A percentile compares a stretch with the other conserved stretches of the same genome.
Conservation (phyloP, 2,888 invertebrate species). For the Mimumesa dahlbomi region DNA sequence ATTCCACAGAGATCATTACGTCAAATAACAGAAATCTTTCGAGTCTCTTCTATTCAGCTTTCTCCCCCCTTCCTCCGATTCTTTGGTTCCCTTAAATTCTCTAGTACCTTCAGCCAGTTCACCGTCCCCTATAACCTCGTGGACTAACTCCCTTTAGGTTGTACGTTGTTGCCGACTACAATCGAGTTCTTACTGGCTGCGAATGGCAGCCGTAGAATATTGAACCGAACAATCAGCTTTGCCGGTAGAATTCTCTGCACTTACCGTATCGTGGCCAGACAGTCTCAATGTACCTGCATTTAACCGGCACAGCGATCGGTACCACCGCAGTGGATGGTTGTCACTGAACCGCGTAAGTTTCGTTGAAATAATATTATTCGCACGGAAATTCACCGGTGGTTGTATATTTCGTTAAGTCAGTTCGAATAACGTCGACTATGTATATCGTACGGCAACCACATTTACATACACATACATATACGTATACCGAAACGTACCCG, state of each 20-base stretch:
- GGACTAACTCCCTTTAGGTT: conserved; percentile 32
- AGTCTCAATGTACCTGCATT: conserved; percentile 42
- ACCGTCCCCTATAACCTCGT: conserved; percentile 18
- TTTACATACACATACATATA: too few relatives aligned
- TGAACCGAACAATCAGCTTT: conserved; percentile 48
- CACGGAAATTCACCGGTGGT: conserved; percentile 11
- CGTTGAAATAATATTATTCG: conserved; percentile 13
- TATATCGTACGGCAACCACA: too few relatives aligned
- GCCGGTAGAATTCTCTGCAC: conserved; percentile 47
- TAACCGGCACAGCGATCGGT: conserved; percentile 39
- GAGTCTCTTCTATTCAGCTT: conserved; percentile 40
- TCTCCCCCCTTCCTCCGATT: conserved; percentile 1
- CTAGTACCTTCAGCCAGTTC: conserved; percentile 18
- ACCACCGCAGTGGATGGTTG: not conserved
- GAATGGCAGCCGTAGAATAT: conserved; percentile 30
- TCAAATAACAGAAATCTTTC: conserved; percentile 71
- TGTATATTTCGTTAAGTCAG: not conserved
- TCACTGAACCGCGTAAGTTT: not conserved
- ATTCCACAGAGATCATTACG: conserved; percentile 72
- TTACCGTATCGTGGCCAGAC: conserved; percentile 41
- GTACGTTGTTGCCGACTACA: conserved; percentile 40
- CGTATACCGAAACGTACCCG: too few relatives aligned
- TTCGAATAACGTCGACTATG: not conserved
- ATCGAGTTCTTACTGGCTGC: conserved; percentile 28
- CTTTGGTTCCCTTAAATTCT: conserved; percentile 1